A percentile compares a stretch with the other conserved stretches of the same genome.
These are phyloP conservation scores for Troides oblongomaculatus DNA, from an alignment of 2,888 invertebrate genomes.

Conservation along the genomic window DNA sequence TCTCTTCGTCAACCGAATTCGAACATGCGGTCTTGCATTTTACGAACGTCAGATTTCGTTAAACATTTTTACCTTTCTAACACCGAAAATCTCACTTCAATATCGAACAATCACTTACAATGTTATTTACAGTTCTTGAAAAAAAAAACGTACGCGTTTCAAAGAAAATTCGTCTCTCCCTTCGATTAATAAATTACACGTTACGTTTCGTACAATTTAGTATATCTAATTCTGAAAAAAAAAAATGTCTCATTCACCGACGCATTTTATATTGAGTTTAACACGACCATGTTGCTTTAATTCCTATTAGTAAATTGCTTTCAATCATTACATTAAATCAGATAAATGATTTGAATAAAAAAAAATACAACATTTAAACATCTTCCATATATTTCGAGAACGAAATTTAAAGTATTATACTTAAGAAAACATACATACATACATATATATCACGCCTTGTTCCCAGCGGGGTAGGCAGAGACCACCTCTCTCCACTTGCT, in stretches of 20 bases:
- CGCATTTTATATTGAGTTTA: neutral
- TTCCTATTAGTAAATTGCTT: slow-evolving; percentile 1
- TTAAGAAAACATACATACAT: no score
- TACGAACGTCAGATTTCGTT: slow-evolving; percentile 37
- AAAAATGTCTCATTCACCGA: neutral
- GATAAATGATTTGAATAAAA: neutral
- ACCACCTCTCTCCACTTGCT: no score
- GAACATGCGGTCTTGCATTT: slow-evolving; percentile 49
- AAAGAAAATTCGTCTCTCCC: slow-evolving; percentile 48
- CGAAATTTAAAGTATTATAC: neutral
- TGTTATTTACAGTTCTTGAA: neutral
- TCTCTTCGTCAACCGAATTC: slow-evolving; percentile 49
- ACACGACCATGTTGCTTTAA: slow-evolving; percentile 1
- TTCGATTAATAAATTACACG: neutral
- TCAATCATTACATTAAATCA: neutral
- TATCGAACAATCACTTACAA: neutral
- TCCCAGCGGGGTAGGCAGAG: no score
- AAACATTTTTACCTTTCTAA: slow-evolving; percentile 22
- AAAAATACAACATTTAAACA: neutral
- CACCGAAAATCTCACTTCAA: slow-evolving; percentile 7
- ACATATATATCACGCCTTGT: no score
- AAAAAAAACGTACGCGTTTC: slow-evolving; percentile 8
- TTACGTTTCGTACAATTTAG: neutral
- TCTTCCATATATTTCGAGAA: neutral
- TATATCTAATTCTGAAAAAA: neutral